These are phyloP conservation scores for Drosophila tsacasi DNA, from an alignment of 1,140 invertebrate genomes.

Conservation along the genomic window DNA sequence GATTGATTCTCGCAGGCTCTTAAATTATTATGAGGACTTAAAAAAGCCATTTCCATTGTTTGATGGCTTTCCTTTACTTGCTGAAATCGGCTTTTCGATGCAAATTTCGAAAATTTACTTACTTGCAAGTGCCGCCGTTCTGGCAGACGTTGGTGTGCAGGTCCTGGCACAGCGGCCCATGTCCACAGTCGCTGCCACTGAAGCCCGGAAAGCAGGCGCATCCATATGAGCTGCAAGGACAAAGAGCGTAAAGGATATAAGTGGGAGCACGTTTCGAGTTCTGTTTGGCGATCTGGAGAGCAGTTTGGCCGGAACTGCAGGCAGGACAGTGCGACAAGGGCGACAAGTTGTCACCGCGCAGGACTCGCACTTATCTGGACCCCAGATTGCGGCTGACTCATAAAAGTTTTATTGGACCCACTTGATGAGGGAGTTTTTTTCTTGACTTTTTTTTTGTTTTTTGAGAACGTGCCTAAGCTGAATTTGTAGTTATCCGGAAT, in stretches of 20 bases:
- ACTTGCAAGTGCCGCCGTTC: slow-evolving; percentile 92
- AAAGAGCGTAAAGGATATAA: slow-evolving; percentile 37
- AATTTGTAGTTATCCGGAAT: slow-evolving; percentile 45
- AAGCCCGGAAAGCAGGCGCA: slow-evolving; percentile 92
- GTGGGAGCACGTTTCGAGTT: slow-evolving; percentile 51
- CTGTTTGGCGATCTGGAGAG: slow-evolving; percentile 32
- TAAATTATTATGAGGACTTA: slow-evolving; percentile 12
- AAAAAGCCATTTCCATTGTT: not conserved
- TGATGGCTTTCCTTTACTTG: not conserved
- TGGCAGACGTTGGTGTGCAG: slow-evolving; percentile 89
- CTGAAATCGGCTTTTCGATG: not conserved
- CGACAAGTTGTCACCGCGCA: slow-evolving; percentile 53
- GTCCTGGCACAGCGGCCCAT: slow-evolving; percentile 89
- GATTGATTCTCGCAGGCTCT: slow-evolving; percentile 5
- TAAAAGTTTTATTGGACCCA: slow-evolving; percentile 51
- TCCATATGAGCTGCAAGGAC: slow-evolving; percentile 87
- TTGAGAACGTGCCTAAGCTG: slow-evolving; percentile 50
- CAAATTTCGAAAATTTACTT: slow-evolving; percentile 72
- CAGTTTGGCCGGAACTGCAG: not conserved
- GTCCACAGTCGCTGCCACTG: slow-evolving; percentile 89
- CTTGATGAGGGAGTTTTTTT: slow-evolving; percentile 40
- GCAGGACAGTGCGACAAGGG: slow-evolving; percentile 1
- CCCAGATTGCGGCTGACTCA: slow-evolving; percentile 41
- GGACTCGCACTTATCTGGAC: slow-evolving; percentile 38
- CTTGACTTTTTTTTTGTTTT: slow-evolving; percentile 17